Percentiles rank a stretch among this genome's conserved stretches.
phyloP scores from a whole-genome alignment of 92 coral and sea anemone genomes.

The Zoanthus solanderi region DNA sequence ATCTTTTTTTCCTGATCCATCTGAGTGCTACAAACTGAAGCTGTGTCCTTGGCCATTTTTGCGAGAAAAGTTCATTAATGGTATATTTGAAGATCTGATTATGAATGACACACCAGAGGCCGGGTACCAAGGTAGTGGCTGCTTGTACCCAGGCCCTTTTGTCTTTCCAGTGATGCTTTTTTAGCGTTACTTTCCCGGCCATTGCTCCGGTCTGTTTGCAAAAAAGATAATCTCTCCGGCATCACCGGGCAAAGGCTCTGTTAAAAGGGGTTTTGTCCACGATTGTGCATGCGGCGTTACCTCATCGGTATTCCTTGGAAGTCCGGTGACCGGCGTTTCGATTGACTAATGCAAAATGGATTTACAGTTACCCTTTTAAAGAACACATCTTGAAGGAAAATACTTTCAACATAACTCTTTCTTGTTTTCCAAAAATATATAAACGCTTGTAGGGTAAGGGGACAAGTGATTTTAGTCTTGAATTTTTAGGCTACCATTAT shows the following conservation, averaged over 20 bases:
- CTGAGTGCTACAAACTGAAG: not conserved
- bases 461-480: too few species aligned
- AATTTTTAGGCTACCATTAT: too few species aligned
- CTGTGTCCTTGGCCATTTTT: not conserved
- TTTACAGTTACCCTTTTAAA: too few species aligned
- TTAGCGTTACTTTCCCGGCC: not conserved
- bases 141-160: not conserved
- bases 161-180: not conserved
- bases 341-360: not conserved
- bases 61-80: not conserved
- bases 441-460: too few species aligned
- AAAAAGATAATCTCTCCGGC: not conserved
- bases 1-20: not conserved
- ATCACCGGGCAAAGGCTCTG: not conserved
- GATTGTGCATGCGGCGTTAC: not conserved
- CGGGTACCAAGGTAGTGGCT: not conserved
- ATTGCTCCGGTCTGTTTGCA: not conserved
- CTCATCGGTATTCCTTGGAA: not conserved
- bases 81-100: not conserved
- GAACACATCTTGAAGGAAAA: too few species aligned
- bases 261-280: not conserved
- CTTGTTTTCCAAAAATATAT: too few species aligned
- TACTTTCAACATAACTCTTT: too few species aligned
- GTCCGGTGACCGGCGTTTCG: not conserved
- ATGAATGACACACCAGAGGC: not conserved